These are phyloP conservation scores for Tinea trinotella DNA, from an alignment of 2,888 invertebrate species.

Conservation along the genomic window DNA sequence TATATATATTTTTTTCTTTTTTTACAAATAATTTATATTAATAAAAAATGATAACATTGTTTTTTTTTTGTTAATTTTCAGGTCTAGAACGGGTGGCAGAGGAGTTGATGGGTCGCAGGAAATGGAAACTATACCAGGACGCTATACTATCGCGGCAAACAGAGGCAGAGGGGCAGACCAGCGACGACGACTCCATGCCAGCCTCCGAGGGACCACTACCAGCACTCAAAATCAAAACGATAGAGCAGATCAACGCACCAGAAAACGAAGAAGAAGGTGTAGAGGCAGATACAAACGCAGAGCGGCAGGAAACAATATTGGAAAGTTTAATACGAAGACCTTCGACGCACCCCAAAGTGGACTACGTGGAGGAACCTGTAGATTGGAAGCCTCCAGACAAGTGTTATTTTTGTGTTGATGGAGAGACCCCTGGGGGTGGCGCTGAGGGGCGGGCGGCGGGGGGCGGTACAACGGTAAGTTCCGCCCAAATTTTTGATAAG, in stretches of 20 bases:
- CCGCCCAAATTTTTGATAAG: conserved; percentile 20
- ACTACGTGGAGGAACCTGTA: conserved; percentile 54
- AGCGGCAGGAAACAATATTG: conserved; percentile 61
- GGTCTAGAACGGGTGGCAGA: conserved; percentile 97
- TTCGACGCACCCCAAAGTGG: conserved; percentile 52
- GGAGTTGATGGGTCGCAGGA: conserved; percentile 97
- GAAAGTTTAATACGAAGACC: conserved; percentile 67
- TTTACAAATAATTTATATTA: not conserved
- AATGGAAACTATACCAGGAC: conserved; percentile 96
- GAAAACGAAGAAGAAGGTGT: conserved; percentile 34
- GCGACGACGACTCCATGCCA: conserved; percentile 62
- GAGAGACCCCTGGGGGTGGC: conserved; percentile 34
- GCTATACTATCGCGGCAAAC: conserved; percentile 65
- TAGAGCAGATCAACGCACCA: conserved; percentile 65
- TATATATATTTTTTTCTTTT: conserved; percentile 20
- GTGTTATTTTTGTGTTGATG: conserved; percentile 84
- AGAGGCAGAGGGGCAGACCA: conserved; percentile 50
- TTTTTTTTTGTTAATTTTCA: conserved; percentile 46
- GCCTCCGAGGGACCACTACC: conserved; percentile 58
- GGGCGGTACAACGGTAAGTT: conserved; percentile 23
- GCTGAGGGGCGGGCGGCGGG: conserved; percentile 29
- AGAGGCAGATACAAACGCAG: conserved; percentile 24
- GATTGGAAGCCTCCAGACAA: conserved; percentile 89
- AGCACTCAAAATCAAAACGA: conserved; percentile 66
- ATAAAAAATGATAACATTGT: no score